Evolutionary conservation across 2,888 invertebrate species (phyloP).

Genomic region (Caenorhabditis angaria): DNA sequence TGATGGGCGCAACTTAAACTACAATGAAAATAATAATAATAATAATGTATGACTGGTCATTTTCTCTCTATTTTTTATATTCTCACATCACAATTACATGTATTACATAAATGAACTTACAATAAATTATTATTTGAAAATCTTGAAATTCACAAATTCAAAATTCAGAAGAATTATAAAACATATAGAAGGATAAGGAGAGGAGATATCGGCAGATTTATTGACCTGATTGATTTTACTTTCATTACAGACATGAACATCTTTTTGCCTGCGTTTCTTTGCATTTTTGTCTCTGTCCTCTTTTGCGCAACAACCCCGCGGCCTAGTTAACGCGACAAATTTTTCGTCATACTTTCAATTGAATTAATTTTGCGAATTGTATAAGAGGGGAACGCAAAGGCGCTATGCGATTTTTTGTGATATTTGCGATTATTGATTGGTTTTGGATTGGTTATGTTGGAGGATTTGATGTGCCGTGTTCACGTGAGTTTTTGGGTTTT

Average conservation of each 20-base stretch:
- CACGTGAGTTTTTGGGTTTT: slow-evolving; percentile 57
- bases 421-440: slow-evolving; percentile 44
- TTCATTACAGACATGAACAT: background rate
- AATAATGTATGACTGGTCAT: slow-evolving; percentile 45
- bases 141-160: no score
- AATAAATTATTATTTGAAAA: no score
- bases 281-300: no score
- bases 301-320: no score
- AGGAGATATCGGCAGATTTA: background rate
- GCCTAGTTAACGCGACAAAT: no score
- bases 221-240: background rate
- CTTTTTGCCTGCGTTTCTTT: slow-evolving; percentile 10
- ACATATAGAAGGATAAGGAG: background rate
- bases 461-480: slow-evolving; percentile 69
- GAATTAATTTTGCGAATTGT: no score
- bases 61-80: slow-evolving; percentile 4
- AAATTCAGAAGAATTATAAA: no score
- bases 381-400: no score
- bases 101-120: slow-evolving; percentile 4
- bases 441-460: no score
- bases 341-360: no score
- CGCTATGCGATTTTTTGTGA: slow-evolving; percentile 4
- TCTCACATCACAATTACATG: slow-evolving; percentile 1
- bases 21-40: slow-evolving; percentile 32
- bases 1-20: slow-evolving; percentile 16